Evolutionary conservation across 2,797 vertebrate species (phyloP), one percentile per base, ranked within the genome.

Genomic region (Falco columbarius): DNA sequence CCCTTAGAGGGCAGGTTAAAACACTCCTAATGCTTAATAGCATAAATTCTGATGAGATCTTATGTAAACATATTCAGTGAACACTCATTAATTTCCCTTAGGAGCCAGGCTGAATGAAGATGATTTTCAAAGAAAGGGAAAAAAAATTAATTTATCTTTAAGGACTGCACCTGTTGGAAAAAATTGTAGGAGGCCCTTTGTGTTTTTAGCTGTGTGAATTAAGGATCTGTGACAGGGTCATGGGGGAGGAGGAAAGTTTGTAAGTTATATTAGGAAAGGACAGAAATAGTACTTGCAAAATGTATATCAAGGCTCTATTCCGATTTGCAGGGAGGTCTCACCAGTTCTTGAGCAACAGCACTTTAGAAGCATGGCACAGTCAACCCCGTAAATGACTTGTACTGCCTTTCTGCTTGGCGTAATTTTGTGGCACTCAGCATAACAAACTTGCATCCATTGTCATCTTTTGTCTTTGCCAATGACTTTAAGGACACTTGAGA

Each of bases 241-340:
- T 58, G 67, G 40, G 47, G 56, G 86, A 82, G 67, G 79, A 94
- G 81, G 47, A 89, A 87, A 51, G 32, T 81, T 85, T 73, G 61
- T 38, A 62, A 91, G 86, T 92, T 97, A 82, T 65, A 74, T 94
- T 93, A 44, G 84, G 89, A 89, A 89, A 68, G 61, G 84, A 93
- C 68, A 89, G 89, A 91, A 95, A 94, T 81, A 92, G 79, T 26
- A 20, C 77, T 81, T 51, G 36, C 71, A 94, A 87, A 74, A 86
- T 81, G 44, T 66, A 44, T 72, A 70, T 65, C 65, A 52, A 70
- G 66, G 79, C 72, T 89, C 40, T 87, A 6, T 82, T 68, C 77
- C 81, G 93, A 87, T 93, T 93, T 96, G 61, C 34, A 44, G 61
- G 51, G 86, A 77, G 27, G 54, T 71, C 49, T 95, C 4, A 1